Base-by-base conservation (phyloP, 2,113 vertebrate genomes). In the Dasyornis broadbenti region DNA sequence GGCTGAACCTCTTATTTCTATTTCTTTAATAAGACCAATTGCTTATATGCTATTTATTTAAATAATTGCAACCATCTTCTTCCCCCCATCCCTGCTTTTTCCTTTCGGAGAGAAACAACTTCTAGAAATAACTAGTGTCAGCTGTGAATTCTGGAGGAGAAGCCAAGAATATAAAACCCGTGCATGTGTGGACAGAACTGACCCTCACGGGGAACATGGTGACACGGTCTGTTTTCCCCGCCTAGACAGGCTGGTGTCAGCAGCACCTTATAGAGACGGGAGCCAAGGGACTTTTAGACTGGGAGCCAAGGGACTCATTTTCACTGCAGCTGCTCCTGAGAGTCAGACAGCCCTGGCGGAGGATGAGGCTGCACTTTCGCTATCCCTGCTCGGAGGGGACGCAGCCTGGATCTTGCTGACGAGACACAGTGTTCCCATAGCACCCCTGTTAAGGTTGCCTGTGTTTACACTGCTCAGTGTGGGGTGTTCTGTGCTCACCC, bases 81-180 rank as follows among this genome's bases (percentile, higher is more conserved):
- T 86, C 75, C 57, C 57, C 39, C 91, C 57, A 47, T 72, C 40
- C 83, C 92, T 52, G 39, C 37, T 92, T 93, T 92, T 96, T 90
- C 79, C 45, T 95, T 96, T 89, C 39, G 44, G 65, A 96, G 90
- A 14, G 87, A 85, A 72, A 71, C 60, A 91, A 56, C 79, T 86
- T 81, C 94, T 94, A 83, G 93, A 95, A 97, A 94, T 95, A 96
- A 95, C 81, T 81, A 86, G 39, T 71, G 86, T 96, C 96, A 97
- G 96, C 82, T 95, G 71, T 84, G 92, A 96, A 54, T 89, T 89
- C 42, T 78, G 93, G 39, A 89, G 86, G 60, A 84, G 65, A 27
- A 82, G 92, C 92, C 82, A 97, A 96, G 90, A 91, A 80, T 81
- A 92, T 45, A 54, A 82, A 81, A 42, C 33, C 57, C 59, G 2